Conservation (phyloP, 2,888 invertebrate species). For the Drosophila paucipuncta region DNA sequence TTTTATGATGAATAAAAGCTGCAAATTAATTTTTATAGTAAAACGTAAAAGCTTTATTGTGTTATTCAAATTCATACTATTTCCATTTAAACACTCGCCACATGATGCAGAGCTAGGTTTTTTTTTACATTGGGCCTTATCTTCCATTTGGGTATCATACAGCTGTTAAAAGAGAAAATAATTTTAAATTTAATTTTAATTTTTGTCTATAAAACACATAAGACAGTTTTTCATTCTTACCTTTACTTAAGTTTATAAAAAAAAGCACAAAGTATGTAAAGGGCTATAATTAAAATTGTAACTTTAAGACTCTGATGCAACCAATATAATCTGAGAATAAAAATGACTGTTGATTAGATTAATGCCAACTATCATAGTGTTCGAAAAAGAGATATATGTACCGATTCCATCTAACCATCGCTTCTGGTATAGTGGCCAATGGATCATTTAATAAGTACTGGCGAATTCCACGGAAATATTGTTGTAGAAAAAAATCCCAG, state of each 20-base stretch:
- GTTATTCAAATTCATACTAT: background rate
- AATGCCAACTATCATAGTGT: background rate
- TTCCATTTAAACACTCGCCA: background rate
- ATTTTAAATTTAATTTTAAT: no score
- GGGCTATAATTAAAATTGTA: background rate
- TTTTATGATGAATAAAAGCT: background rate
- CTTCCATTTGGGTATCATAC: background rate
- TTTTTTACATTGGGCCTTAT: background rate
- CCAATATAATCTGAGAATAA: conserved; percentile 20
- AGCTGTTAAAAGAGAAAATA: background rate
- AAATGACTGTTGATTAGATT: background rate
- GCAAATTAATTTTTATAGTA: background rate
- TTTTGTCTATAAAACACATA: background rate
- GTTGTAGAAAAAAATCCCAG: conserved; percentile 90
- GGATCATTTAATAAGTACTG: conserved; percentile 93
- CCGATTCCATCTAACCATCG: conserved; percentile 69
- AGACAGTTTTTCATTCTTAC: background rate
- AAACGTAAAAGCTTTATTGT: background rate
- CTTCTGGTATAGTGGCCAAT: conserved; percentile 90
- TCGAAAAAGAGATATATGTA: background rate
- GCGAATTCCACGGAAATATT: conserved; percentile 90
- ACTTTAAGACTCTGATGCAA: conserved; percentile 20
- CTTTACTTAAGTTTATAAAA: background rate
- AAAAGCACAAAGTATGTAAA: background rate
- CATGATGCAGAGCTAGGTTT: background rate